Percentiles rank a stretch among this genome's conserved stretches.
Conservation (phyloP, 2,113 vertebrate species). For the Callocephalon fimbriatum region DNA sequence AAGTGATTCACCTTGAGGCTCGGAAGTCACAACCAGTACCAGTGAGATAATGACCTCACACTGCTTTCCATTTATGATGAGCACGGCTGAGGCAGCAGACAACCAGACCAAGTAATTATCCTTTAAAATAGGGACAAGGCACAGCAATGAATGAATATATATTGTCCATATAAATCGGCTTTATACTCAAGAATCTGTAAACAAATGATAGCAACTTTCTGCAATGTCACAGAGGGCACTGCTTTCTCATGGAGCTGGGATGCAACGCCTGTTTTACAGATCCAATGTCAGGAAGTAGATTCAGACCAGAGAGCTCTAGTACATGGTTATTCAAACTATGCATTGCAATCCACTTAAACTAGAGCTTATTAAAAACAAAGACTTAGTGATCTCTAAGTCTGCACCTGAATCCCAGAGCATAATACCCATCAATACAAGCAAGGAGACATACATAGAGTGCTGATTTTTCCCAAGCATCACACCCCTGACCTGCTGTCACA, state of each 20-base stretch:
- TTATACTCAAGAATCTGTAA: neutral
- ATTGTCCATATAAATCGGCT: neutral
- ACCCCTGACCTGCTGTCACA: neutral
- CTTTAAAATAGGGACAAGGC: neutral
- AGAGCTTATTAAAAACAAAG: neutral
- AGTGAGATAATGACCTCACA: neutral
- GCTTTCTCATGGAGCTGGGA: accelerated
- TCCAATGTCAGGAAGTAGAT: neutral
- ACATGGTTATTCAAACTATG: neutral
- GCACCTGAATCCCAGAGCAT: neutral
- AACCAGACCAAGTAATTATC: neutral
- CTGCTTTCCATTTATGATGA: neutral
- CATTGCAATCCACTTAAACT: neutral
- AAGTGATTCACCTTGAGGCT: neutral
- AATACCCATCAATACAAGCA: no score
- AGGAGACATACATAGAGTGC: accelerated
- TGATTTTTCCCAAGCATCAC: neutral
- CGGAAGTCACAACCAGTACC: accelerated
- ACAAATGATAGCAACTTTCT: neutral
- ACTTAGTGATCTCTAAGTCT: accelerated
- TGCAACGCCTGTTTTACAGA: accelerated
- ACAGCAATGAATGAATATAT: neutral
- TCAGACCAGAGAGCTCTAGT: neutral
- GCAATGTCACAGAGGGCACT: neutral
- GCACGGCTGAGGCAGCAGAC: neutral